Conservation (phyloP, 2,113 vertebrate species). For the Cyanoliseus patagonus region DNA sequence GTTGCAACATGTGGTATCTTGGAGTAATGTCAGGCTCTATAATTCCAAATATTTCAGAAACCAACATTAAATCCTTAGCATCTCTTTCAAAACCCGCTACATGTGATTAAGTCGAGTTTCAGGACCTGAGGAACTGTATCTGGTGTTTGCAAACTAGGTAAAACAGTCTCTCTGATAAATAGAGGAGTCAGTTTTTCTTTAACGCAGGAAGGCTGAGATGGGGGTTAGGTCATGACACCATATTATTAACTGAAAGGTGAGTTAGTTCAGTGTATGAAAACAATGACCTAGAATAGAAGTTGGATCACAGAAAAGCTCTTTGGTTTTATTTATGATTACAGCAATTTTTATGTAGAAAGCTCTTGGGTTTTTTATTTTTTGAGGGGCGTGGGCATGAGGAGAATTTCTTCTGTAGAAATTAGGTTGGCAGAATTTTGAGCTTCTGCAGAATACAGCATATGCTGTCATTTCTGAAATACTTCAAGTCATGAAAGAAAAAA, state of each 20-base stretch:
- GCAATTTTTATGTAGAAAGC: not conserved
- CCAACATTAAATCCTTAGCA: conserved; percentile 2
- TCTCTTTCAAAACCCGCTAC: not conserved
- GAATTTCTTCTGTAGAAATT: not conserved
- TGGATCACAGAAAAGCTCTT: not conserved
- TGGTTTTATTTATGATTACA: not conserved
- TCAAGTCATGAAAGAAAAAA: not conserved
- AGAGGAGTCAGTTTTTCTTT: not conserved
- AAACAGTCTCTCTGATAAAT: not conserved
- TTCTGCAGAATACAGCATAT: not conserved
- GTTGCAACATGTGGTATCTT: conserved; percentile 44
- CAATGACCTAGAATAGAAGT: not conserved
- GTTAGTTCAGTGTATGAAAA: not conserved
- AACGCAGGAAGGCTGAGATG: not conserved
- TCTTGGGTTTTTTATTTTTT: not conserved
- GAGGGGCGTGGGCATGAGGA: accelerated
- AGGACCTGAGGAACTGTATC: not conserved
- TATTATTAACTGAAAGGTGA: not conserved
- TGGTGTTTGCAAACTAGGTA: not conserved
- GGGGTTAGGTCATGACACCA: not conserved
- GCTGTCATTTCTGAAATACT: not conserved
- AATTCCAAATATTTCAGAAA: conserved; percentile 53
- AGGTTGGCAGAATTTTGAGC: not conserved
- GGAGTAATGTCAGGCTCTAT: not conserved
- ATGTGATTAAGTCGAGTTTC: not conserved